These are phyloP conservation scores for Jaculus jaculus DNA, from an alignment of 2,113 vertebrate species.

Conservation along the genomic window DNA sequence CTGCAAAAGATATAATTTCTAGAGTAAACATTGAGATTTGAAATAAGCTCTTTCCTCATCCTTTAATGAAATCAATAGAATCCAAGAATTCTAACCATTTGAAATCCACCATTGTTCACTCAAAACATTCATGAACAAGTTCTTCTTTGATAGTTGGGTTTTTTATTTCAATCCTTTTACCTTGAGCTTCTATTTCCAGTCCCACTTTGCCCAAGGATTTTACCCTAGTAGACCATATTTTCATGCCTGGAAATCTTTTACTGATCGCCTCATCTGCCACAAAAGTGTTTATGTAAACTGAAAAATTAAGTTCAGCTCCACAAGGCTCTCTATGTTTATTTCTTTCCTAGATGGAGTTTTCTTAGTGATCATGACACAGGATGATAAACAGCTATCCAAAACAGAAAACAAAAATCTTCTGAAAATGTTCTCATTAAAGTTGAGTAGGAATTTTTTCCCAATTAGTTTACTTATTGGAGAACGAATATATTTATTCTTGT, in stretches of 20 bases:
- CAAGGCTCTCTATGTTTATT: neutral
- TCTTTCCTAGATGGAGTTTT: neutral
- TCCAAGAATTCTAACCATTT: neutral
- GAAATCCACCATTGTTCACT: slow-evolving; percentile 19
- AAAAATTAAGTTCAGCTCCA: slow-evolving; percentile 38
- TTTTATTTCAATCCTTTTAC: slow-evolving; percentile 29
- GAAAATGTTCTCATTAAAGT: neutral
- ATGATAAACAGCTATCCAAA: slow-evolving; percentile 34
- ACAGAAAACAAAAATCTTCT: neutral
- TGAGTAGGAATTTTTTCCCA: neutral
- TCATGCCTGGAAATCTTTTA: slow-evolving; percentile 12
- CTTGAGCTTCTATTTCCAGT: slow-evolving; percentile 43
- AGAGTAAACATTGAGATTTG: slow-evolving; percentile 47
- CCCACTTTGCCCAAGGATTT: slow-evolving; percentile 42
- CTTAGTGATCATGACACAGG: neutral
- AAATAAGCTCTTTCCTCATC: slow-evolving; percentile 24
- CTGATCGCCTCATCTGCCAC: neutral
- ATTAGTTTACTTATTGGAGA: slow-evolving; percentile 28
- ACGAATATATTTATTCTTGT: neutral
- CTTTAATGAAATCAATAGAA: slow-evolving; percentile 16
- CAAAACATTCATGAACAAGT: neutral
- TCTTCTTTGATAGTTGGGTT: slow-evolving; percentile 43
- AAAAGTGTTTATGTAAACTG: neutral
- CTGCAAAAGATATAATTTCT: slow-evolving; percentile 48
- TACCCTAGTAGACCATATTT: slow-evolving; percentile 39